Percentiles rank a stretch among this genome's conserved stretches.
These are phyloP conservation scores for Atethmia centrago DNA, from an alignment of 2,888 invertebrate genomes.

Conservation along the genomic window DNA sequence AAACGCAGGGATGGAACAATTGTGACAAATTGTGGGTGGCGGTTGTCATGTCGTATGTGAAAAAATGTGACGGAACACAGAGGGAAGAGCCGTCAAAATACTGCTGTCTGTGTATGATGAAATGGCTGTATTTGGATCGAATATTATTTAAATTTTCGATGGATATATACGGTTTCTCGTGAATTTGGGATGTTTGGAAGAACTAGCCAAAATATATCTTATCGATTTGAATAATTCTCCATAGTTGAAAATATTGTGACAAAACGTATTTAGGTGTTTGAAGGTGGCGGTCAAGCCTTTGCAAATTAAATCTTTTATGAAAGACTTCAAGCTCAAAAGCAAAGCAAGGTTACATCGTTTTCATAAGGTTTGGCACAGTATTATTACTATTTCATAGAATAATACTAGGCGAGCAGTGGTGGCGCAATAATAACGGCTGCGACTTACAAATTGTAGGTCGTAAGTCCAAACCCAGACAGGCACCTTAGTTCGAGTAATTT, in stretches of 20 bases:
- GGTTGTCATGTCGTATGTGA: slow-evolving; percentile 35
- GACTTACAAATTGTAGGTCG: no score
- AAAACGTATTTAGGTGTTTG: background rate
- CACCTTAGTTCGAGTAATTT: no score
- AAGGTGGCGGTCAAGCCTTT: background rate
- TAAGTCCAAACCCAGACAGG: no score
- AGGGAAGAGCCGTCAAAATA: slow-evolving; percentile 28
- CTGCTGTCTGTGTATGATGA: slow-evolving; percentile 4
- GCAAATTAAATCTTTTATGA: background rate
- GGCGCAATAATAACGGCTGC: no score
- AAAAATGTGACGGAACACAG: slow-evolving; percentile 50
- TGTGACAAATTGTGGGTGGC: slow-evolving; percentile 62
- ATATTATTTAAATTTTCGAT: slow-evolving; percentile 6
- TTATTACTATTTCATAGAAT: background rate
- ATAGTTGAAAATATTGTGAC: background rate
- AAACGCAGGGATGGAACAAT: slow-evolving; percentile 60
- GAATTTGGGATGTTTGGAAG: background rate
- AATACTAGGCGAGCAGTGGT: no score
- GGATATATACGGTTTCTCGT: background rate
- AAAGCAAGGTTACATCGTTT: background rate
- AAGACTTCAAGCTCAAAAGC: background rate
- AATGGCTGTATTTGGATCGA: slow-evolving; percentile 11
- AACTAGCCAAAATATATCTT: background rate
- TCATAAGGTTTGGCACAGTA: background rate
- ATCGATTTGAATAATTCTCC: background rate